phyloP scores from a whole-genome alignment of 2,888 invertebrate genomes.

The Bhutanitis thaidina region DNA sequence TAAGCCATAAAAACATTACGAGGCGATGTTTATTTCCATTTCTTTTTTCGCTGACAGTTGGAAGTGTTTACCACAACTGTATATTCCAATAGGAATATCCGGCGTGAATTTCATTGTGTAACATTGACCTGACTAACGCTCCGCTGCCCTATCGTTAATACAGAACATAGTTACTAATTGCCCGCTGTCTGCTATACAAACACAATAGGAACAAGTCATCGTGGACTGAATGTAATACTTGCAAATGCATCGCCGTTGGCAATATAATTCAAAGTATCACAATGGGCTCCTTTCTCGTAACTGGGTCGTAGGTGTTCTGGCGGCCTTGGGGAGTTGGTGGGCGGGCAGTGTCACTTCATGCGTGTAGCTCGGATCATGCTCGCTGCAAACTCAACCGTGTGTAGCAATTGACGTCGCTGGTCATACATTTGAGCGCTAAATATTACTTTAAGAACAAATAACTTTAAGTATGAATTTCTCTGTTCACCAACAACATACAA shows the following conservation, averaged over 20 bases:
- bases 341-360: constrained; percentile 30
- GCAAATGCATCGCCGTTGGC: constrained; percentile 10
- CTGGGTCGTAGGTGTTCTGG: constrained; percentile 59
- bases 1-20: no score
- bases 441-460: no score
- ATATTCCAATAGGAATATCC: no score
- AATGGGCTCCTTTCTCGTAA: constrained; percentile 68
- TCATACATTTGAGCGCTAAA: background rate
- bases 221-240: constrained; percentile 1
- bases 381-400: background rate
- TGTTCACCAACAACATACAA: no score
- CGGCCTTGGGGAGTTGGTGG: constrained; percentile 51
- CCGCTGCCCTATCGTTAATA: background rate
- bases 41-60: no score
- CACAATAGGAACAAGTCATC: constrained; percentile 6
- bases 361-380: constrained; percentile 3
- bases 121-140: background rate
- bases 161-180: constrained; percentile 4
- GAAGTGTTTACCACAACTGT: no score
- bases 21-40: no score
- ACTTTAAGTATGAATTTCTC: no score
- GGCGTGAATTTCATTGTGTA: no score
- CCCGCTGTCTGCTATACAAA: background rate
- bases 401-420: constrained; percentile 22
- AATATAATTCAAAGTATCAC: constrained; percentile 46